Conservation (phyloP, 2,797 vertebrate species). For the Poeciliopsis paucimaculata region DNA sequence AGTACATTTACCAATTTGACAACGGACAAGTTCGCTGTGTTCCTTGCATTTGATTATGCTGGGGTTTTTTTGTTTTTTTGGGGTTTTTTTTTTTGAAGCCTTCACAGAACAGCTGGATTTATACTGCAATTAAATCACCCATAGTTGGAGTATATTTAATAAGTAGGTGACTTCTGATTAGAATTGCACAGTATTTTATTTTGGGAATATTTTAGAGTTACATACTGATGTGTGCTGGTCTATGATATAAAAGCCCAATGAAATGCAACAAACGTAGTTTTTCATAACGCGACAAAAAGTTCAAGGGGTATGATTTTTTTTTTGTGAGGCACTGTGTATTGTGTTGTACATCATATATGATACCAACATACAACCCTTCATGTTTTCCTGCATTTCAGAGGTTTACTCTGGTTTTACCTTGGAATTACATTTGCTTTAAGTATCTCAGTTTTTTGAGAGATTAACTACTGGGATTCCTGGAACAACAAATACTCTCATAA, state of each 20-base stretch:
- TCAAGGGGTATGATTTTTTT: background rate
- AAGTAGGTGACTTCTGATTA: background rate
- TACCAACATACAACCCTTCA: slow-evolving; percentile 10
- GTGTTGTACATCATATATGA: slow-evolving; percentile 28
- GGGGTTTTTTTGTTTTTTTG: background rate
- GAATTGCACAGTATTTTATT: background rate
- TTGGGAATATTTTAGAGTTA: background rate
- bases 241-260: background rate
- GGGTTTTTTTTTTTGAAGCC: background rate
- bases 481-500: slow-evolving; percentile 14
- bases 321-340: slow-evolving; percentile 5
- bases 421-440: slow-evolving; percentile 32
- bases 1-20: background rate
- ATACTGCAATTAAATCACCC: background rate
- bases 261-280: background rate
- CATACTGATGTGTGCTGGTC: background rate
- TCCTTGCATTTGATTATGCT: background rate
- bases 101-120: background rate
- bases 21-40: background rate
- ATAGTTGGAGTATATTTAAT: background rate
- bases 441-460: slow-evolving; percentile 34
- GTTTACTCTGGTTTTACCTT: slow-evolving; percentile 26
- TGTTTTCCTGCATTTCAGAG: slow-evolving; percentile 22
- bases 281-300: background rate
- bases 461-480: slow-evolving; percentile 16